Base-by-base conservation (phyloP, 2,888 invertebrate species). In the Hermodice carunculata region DNA sequence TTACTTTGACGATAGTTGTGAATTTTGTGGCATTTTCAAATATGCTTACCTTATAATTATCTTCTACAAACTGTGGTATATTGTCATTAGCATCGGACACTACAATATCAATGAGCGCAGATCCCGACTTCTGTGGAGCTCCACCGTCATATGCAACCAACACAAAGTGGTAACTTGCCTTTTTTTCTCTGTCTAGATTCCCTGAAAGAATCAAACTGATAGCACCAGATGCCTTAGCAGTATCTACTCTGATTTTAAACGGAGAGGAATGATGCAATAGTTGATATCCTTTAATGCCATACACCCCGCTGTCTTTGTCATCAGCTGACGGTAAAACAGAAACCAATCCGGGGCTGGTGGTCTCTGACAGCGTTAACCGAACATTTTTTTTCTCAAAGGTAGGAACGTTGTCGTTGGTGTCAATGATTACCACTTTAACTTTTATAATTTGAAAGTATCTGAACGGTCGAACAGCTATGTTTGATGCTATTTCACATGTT, bases 151-250 rank as follows among this genome's bases (percentile, higher is more conserved):
- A 26, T 5, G 66, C 66, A 8, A 53, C 24, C 22, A 63, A n/a
- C 22, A 37, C 69, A 43, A 81, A 22, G 29, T 73, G 66, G 68
- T 80, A 81, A 22, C 61, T 62, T 22, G 70, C 66, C 31, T 65
- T 52, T 1, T 54, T 58, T 69, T 82, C 82, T 32, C 80, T 63
- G 63, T 82, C 80, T n/a, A 82, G 59, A 0, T 53, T 62, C 29
- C 67, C 61, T 40, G 69, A 76, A 2, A 81, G 57, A 2, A 70
- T 68, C n/a, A 82, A 67, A 14, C 73, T 76, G 17, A 82, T 70
- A 28, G 61, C 62, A 4, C 73, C 76, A 28, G 69, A 73, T 24
- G 61, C 32, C 14, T 48, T 57, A 2, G 34, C 40, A 26, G 51
- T 59, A 26, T 52, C 53, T 3, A 29, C 46, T n/a, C n/a, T n/a